Conservation (phyloP, 2,888 invertebrate genomes). For the Euplexia lucipara region DNA sequence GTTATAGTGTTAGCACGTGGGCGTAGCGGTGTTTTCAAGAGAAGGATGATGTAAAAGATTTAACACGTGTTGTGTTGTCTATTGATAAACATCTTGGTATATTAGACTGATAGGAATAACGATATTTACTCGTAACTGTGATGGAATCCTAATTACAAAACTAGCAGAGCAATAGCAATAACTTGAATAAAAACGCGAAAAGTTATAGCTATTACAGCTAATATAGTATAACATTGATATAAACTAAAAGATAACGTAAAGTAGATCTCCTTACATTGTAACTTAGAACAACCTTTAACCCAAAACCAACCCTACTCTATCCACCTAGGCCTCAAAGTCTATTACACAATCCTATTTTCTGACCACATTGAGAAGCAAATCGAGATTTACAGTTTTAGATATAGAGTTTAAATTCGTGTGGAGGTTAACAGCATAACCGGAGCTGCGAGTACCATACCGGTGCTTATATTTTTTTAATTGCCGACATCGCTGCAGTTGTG, state of each 20-base stretch:
- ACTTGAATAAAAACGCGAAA: conserved; percentile 16
- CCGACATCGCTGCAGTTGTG: conserved; percentile 61
- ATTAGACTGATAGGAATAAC: neutral
- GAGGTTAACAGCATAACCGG: conserved; percentile 2
- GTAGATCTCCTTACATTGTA: conserved; percentile 38
- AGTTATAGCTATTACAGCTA: conserved; percentile 15
- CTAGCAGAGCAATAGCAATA: neutral
- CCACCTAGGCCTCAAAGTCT: conserved; percentile 12
- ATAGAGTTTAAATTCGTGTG: conserved; percentile 26
- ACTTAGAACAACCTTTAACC: neutral
- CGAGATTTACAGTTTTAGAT: accelerated
- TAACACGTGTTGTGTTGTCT: conserved; percentile 25
- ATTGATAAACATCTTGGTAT: neutral
- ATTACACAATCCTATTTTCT: neutral
- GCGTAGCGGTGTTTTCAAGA: conserved; percentile 43
- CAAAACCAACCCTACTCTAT: conserved; percentile 1
- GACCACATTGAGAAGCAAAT: neutral
- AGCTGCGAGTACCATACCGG: conserved; percentile 62
- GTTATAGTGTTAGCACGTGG: conserved; percentile 52
- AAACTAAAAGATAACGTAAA: conserved; percentile 42
- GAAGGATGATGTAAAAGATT: conserved; percentile 33
- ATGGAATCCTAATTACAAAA: neutral
- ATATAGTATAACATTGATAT: conserved; percentile 28
- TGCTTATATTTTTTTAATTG: conserved; percentile 69
- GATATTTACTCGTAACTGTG: neutral